phyloP scores from a whole-genome alignment of 2,888 invertebrate genomes.

The Carcina quercana region DNA sequence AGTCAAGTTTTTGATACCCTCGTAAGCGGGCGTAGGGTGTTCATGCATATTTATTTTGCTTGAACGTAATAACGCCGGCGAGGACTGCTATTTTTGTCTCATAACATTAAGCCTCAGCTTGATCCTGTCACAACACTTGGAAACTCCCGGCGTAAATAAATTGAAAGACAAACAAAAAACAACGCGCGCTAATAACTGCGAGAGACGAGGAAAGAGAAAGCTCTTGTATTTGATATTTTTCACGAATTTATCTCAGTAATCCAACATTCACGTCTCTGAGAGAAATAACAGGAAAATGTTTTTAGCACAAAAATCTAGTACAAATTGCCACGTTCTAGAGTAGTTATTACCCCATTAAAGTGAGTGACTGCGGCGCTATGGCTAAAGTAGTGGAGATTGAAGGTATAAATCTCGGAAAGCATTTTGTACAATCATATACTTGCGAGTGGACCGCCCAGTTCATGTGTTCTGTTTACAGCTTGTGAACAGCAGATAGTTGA shows the following conservation, averaged over 20 bases:
- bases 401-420: constrained; percentile 42
- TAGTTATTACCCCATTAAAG: constrained; percentile 58
- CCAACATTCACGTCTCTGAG: constrained; percentile 30
- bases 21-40: too few relatives aligned
- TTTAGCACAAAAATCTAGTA: constrained; percentile 40
- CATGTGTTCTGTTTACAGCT: too few relatives aligned
- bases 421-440: constrained; percentile 28
- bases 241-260: constrained; percentile 30
- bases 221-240: constrained; percentile 24
- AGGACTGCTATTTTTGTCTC: too few relatives aligned
- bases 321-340: constrained; percentile 51
- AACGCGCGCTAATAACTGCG: constrained; percentile 1
- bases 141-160: constrained; percentile 11
- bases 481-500: too few relatives aligned
- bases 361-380: constrained; percentile 37
- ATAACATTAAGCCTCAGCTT: neutral
- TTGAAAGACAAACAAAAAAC: constrained; percentile 13
- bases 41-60: too few relatives aligned
- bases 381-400: constrained; percentile 41
- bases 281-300: constrained; percentile 43
- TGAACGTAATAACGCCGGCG: too few relatives aligned
- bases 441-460: too few relatives aligned
- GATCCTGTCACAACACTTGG: constrained; percentile 1
- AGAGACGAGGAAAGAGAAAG: constrained; percentile 16
- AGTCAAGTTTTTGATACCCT: too few relatives aligned